Base-by-base conservation (phyloP, 2,113 vertebrate genomes). In the Galeopterus variegatus region DNA sequence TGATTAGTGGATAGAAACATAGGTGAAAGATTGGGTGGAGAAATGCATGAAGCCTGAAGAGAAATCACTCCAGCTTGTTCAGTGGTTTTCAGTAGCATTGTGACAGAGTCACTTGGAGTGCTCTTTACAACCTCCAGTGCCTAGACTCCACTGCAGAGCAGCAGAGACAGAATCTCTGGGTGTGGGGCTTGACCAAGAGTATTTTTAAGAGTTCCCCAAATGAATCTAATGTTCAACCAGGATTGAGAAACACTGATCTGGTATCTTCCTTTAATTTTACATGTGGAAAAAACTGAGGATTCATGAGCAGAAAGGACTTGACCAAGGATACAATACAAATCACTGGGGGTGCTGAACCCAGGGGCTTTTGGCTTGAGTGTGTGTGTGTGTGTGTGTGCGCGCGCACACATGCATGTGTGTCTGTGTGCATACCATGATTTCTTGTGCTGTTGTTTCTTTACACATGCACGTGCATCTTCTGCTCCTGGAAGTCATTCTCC, bases 131-230 rank as follows among this genome's bases (percentile, higher is more conserved):
- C 28, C 45, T 33, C 8, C 0, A 0, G 21, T 33, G 28, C 9
- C 1, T 73, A 56, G 8, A 62, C 1, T 1, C 8, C 18, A 45
- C 17, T 8, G 23, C 14, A 21, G 10, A 58, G 28, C n/a, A 33
- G 56, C 1, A 84, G n/a, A 52, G 9, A 72, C 62, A 48, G 17
- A 54, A 24, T 81, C 31, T 64, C 31, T 77, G 52, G 21, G 24
- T 36, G 11, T 6, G 45, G 5, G 2, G 23, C n/a, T 85, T 75
- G 28, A 28, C 33, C 10, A 62, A 48, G 23, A 79, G 3, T 6
- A 28, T 33, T 52, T 60, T 33, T 5, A 11, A 1, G 3, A 2
- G 10, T 4, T 45, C 41, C 31, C 33, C 9, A 0, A 8, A 13
- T 17, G 31, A 91, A 12, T 18, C 52, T 17, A 4, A 15, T 45